Conservation (phyloP, 2,888 invertebrate species). For the Diplolepis rosae region DNA sequence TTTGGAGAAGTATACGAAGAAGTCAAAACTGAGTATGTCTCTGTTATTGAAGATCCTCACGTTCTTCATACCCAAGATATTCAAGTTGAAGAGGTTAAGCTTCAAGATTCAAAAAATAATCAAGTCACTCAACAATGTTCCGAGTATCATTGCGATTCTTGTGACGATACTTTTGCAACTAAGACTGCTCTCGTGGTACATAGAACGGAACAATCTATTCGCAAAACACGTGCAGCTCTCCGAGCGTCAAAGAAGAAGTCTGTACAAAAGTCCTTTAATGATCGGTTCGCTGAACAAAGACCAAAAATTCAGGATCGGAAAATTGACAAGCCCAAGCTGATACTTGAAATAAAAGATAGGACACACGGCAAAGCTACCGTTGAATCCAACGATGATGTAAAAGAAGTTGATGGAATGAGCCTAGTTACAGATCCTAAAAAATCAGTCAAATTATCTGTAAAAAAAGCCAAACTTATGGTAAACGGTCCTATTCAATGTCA, state of each 20-base stretch:
- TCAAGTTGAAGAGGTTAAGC: neutral
- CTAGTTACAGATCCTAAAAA: neutral
- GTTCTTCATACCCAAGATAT: neutral
- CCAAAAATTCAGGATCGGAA: neutral
- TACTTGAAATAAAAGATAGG: neutral
- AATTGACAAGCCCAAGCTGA: neutral
- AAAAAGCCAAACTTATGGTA: slow-evolving; percentile 2
- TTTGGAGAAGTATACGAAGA: neutral
- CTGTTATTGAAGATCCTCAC: neutral
- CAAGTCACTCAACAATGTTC: neutral
- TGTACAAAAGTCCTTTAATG: neutral
- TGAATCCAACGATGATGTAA: neutral
- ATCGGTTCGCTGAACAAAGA: neutral
- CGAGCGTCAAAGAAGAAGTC: slow-evolving; percentile 75
- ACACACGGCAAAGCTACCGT: neutral
- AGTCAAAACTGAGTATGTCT: neutral
- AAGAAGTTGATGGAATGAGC: neutral
- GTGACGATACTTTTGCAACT: slow-evolving; percentile 53
- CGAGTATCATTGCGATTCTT: slow-evolving; percentile 51
- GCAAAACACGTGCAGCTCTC: slow-evolving; percentile 45
- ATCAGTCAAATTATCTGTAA: neutral
- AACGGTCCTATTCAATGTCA: slow-evolving; percentile 52
- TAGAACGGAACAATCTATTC: slow-evolving; percentile 55
- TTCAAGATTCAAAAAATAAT: neutral
- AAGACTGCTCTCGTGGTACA: slow-evolving; percentile 52